Conservation (phyloP, 2,888 invertebrate species). For the Xanthorhoe designata region DNA sequence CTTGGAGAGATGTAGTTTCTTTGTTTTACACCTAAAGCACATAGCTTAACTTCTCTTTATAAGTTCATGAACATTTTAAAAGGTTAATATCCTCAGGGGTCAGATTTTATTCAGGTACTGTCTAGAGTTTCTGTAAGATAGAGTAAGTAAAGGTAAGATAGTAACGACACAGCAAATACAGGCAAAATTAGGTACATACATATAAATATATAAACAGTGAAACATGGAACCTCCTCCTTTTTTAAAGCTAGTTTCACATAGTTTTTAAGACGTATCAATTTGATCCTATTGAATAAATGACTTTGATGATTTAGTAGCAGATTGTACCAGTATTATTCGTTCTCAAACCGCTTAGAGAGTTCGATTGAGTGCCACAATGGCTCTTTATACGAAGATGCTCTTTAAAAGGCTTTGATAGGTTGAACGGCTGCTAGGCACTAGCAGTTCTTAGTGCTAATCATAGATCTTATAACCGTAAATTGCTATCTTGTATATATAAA, state of each 20-base stretch:
- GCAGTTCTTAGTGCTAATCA: too few species aligned
- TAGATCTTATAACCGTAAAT: too few species aligned
- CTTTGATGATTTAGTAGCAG: too few species aligned
- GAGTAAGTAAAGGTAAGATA: too few species aligned
- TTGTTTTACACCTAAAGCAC: neutral
- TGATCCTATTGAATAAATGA: too few species aligned
- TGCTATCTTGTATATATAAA: too few species aligned
- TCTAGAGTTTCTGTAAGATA: neutral
- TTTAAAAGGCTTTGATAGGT: conserved; percentile 28
- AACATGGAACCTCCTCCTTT: too few species aligned
- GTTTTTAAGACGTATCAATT: too few species aligned
- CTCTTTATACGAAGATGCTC: conserved; percentile 35
- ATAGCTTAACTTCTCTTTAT: neutral
- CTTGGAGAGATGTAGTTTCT: neutral
- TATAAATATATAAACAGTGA: too few species aligned
- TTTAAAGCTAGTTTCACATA: too few species aligned
- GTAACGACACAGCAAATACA: too few species aligned
- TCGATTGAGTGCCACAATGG: conserved; percentile 51
- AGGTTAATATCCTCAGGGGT: neutral
- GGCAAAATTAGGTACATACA: too few species aligned
- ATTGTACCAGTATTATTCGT: neutral
- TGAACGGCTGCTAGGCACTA: neutral
- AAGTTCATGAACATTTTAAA: neutral
- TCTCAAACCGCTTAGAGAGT: conserved; percentile 19
- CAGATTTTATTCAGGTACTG: neutral